A percentile compares a stretch with the other conserved stretches of the same genome.
phyloP scores from a whole-genome alignment of 2,797 vertebrate genomes.

The Galagoides demidoff region DNA sequence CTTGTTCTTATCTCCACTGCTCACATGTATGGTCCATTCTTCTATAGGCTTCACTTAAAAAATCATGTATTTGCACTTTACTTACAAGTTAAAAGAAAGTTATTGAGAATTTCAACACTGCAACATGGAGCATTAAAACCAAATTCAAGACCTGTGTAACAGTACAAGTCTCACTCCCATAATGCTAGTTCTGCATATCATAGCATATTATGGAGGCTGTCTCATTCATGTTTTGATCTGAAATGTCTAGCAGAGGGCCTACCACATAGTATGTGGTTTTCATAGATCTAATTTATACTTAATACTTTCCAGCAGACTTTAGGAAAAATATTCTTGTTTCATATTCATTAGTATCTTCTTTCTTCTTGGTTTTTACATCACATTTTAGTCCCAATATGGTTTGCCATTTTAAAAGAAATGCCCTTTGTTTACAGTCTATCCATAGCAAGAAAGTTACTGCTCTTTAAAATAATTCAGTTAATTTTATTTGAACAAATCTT shows the following conservation, averaged over 20 bases:
- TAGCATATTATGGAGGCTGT: not conserved
- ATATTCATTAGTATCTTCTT: not conserved
- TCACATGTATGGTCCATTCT: not conserved
- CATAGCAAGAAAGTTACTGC: not conserved
- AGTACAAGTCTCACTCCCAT: not conserved
- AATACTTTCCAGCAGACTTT: constrained; percentile 3
- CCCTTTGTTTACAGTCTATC: not conserved
- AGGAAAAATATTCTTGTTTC: constrained; percentile 44
- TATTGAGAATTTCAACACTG: not conserved
- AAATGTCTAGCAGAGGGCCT: not conserved
- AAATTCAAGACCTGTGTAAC: not conserved
- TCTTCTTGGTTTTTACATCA: not conserved
- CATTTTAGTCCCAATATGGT: not conserved
- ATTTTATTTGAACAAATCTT: not conserved
- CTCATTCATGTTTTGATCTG: not conserved
- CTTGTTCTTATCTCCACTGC: not conserved
- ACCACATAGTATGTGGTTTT: not conserved
- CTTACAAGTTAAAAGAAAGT: constrained; percentile 19
- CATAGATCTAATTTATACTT: not conserved
- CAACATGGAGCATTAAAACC: not conserved
- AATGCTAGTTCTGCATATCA: not conserved
- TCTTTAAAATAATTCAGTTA: constrained; percentile 25
- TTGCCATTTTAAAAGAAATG: constrained; percentile 49
- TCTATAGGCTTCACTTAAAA: not conserved
- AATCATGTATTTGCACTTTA: not conserved